These are phyloP conservation scores for Cyprinodon tularosa DNA, from an alignment of 2,113 vertebrate species.

Conservation along the genomic window DNA sequence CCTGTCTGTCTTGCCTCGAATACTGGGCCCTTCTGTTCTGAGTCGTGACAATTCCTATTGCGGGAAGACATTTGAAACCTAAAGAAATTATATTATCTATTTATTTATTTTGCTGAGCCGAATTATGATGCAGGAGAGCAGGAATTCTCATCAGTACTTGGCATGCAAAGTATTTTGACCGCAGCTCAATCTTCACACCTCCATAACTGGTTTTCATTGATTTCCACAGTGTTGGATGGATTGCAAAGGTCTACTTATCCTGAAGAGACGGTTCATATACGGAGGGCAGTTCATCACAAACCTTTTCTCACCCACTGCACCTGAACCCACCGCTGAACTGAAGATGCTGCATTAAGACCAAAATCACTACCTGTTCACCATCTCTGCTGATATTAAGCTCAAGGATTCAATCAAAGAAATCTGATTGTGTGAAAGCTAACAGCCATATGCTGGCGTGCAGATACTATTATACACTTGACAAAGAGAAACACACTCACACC, in stretches of 20 bases:
- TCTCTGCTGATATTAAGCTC: background rate
- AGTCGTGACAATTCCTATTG: too few species aligned
- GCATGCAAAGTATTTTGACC: conserved; percentile 64
- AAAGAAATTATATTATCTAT: background rate
- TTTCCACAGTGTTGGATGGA: conserved; percentile 73
- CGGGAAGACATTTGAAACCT: too few species aligned
- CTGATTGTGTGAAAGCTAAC: conserved; percentile 35
- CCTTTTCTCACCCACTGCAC: conserved; percentile 59
- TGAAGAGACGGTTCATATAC: conserved; percentile 56
- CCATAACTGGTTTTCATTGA: conserved; percentile 69
- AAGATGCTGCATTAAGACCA: conserved; percentile 22
- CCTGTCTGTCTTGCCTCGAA: too few species aligned
- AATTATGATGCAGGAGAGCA: background rate
- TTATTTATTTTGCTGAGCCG: background rate
- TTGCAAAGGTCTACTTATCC: conserved; percentile 44
- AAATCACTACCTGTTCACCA: conserved; percentile 49
- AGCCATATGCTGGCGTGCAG: conserved; percentile 48
- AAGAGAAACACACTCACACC: background rate
- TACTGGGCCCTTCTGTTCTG: too few species aligned
- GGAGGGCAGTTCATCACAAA: conserved; percentile 58
- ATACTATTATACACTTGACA: conserved; percentile 38
- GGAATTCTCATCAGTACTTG: conserved; percentile 22
- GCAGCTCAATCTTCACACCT: conserved; percentile 69
- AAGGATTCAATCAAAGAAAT: conserved; percentile 50
- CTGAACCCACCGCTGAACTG: conserved; percentile 44